These are phyloP conservation scores for Hyles lineata DNA, from an alignment of 2,888 invertebrate genomes.

Conservation along the genomic window DNA sequence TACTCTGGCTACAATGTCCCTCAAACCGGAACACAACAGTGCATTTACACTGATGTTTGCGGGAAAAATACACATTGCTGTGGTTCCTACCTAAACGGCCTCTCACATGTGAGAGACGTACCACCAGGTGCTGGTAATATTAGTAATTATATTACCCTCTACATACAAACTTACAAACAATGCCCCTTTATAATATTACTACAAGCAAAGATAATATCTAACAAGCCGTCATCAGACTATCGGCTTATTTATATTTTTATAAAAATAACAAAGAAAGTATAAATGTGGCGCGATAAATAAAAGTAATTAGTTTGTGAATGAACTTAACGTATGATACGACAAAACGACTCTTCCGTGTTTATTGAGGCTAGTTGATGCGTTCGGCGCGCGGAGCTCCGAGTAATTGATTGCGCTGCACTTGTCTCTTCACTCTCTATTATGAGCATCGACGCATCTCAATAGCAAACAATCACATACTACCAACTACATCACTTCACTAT, in stretches of 20 bases:
- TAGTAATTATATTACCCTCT: too few species aligned
- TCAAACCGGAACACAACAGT: too few species aligned
- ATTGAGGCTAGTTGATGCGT: conserved; percentile 70
- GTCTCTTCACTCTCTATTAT: conserved; percentile 39
- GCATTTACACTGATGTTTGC: too few species aligned
- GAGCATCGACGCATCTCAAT: conserved; percentile 17
- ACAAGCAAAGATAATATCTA: background rate
- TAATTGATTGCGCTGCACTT: conserved; percentile 46
- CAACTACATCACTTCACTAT: background rate
- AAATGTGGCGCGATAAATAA: conserved; percentile 27
- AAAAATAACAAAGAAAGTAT: conserved; percentile 10
- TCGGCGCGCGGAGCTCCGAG: conserved; percentile 51
- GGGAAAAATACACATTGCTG: too few species aligned
- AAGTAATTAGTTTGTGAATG: conserved; percentile 28
- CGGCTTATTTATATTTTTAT: background rate
- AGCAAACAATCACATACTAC: background rate
- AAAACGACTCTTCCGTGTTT: conserved; percentile 62
- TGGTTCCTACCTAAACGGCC: too few species aligned
- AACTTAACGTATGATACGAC: conserved; percentile 20
- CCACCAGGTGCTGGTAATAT: too few species aligned
- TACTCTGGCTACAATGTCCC: too few species aligned
- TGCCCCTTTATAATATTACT: background rate
- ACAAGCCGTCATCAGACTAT: too few species aligned
- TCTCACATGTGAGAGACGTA: too few species aligned
- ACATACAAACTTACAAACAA: too few species aligned